Evolutionary conservation across 2,797 vertebrate species (phyloP).

Genomic region (Crocidura indochinensis): DNA sequence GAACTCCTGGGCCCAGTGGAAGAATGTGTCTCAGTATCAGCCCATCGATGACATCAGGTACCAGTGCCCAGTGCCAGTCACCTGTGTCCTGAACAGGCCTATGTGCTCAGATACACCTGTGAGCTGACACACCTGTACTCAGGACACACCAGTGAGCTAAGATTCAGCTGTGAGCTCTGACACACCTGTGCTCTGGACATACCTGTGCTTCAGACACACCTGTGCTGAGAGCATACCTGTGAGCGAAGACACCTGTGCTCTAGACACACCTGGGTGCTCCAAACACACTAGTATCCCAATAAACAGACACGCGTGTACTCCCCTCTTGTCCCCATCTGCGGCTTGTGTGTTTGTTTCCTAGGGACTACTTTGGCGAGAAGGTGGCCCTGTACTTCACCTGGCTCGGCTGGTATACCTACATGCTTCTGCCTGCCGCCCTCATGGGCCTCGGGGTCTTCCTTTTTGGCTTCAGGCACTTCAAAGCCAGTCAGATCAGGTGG

Average conservation of each 20-base stretch:
- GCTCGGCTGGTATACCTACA: slow-evolving; percentile 93
- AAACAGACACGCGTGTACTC: background rate
- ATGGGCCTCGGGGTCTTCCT: slow-evolving; percentile 92
- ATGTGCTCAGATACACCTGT: background rate
- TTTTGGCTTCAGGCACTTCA: slow-evolving; percentile 92
- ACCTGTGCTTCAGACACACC: too few species aligned
- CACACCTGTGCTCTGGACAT: too few species aligned
- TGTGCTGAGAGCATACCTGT: background rate
- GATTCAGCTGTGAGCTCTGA: too few species aligned
- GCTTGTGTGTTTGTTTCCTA: too few species aligned
- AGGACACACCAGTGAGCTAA: too few species aligned
- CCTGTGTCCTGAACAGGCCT: background rate
- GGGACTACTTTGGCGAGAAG: too few species aligned
- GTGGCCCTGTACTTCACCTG: too few species aligned
- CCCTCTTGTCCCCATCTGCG: background rate
- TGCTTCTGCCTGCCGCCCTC: slow-evolving; percentile 92
- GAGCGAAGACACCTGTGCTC: too few species aligned
- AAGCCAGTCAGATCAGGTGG: slow-evolving; percentile 95
- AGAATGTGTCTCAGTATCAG: slow-evolving; percentile 83
- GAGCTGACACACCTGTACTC: too few species aligned
- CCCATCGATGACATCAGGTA: slow-evolving; percentile 95
- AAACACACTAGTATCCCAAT: background rate
- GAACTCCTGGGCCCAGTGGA: too few species aligned
- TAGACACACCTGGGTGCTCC: too few species aligned
- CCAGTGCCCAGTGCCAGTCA: rapidly evolving